A percentile compares a stretch with the other conserved stretches of the same genome.
Evolutionary conservation across 2,113 vertebrate species (phyloP).

Genomic region (Ariopsis seemanni): DNA sequence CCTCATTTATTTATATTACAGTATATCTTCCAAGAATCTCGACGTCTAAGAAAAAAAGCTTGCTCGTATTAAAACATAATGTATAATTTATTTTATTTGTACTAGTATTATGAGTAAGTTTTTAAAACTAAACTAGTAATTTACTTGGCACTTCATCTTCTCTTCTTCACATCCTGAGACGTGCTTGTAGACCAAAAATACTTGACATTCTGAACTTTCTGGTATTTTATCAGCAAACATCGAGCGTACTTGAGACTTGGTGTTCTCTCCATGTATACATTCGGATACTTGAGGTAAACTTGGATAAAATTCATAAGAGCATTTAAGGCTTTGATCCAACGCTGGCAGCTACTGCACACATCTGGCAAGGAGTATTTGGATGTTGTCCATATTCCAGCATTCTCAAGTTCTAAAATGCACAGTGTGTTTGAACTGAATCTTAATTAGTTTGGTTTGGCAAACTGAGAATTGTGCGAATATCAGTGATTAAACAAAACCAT

Average conservation of each 20-base stretch:
- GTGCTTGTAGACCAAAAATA: background rate
- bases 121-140: no score
- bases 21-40: background rate
- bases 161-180: no score
- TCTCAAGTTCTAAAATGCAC: conserved; percentile 11
- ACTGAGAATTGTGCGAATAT: conserved; percentile 2
- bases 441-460: conserved; percentile 20
- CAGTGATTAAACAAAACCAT: conserved; percentile 12
- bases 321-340: background rate
- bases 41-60: background rate
- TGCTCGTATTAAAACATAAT: background rate
- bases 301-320: background rate
- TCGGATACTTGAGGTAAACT: background rate
- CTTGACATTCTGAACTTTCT: background rate
- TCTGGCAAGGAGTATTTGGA: background rate
- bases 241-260: background rate
- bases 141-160: no score
- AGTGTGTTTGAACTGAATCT: conserved; percentile 25
- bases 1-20: background rate
- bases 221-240: background rate
- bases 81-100: background rate
- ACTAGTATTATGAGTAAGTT: no score
- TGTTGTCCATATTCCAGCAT: background rate
- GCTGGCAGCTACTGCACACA: background rate
- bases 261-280: background rate